Evolutionary conservation across 2,888 invertebrate species (phyloP).

Genomic region (Camptogramma bilineatum): DNA sequence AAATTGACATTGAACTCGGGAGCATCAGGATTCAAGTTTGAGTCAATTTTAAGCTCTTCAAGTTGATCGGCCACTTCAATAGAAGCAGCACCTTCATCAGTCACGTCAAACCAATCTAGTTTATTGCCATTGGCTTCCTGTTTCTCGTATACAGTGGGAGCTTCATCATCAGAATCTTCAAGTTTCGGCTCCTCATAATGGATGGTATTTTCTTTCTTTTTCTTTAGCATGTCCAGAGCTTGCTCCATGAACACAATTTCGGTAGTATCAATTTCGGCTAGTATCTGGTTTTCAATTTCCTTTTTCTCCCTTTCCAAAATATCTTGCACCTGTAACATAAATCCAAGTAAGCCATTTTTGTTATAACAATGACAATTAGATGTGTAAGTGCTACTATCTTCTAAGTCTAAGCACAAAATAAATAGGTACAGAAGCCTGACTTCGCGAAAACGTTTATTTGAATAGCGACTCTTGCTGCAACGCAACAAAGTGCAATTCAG

Average conservation of each 20-base stretch:
- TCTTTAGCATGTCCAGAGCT: conserved; percentile 89
- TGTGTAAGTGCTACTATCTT: no score
- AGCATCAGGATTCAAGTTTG: conserved; percentile 71
- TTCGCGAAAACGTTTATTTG: no score
- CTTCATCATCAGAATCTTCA: conserved; percentile 46
- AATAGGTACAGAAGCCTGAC: no score
- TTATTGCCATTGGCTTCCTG: conserved; percentile 65
- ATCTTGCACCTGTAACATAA: conserved; percentile 82
- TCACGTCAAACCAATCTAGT: conserved; percentile 77
- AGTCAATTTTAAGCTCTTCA: conserved; percentile 57
- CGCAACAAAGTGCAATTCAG: no score
- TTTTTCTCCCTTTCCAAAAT: conserved; percentile 90
- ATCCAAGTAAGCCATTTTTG: background rate
- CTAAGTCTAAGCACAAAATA: no score
- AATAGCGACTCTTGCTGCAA: no score
- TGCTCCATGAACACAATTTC: conserved; percentile 95
- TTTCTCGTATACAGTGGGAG: conserved; percentile 65
- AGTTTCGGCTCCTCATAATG: conserved; percentile 52
- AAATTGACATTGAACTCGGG: conserved; percentile 57
- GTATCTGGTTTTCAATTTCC: conserved; percentile 87
- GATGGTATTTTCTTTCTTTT: conserved; percentile 76
- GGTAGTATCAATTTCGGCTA: conserved; percentile 90
- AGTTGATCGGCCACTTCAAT: conserved; percentile 63
- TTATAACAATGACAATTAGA: background rate
- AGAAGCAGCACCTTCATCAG: conserved; percentile 71